Base-by-base conservation (phyloP, 2,113 vertebrate species). In the Collichthys lucidus region DNA sequence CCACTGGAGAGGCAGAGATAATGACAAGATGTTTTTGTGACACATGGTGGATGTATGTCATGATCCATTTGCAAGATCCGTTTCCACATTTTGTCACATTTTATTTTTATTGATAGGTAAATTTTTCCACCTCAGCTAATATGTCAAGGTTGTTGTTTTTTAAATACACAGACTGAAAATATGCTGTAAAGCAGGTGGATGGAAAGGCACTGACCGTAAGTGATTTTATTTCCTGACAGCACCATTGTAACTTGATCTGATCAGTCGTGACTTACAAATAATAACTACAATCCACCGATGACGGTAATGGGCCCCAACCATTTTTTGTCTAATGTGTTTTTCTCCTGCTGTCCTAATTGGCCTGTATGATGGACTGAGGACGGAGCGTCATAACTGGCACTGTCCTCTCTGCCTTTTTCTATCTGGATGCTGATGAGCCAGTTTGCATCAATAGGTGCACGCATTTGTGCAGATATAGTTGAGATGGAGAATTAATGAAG, bases 161-260 rank as follows among this genome's bases (percentile, higher is more conserved):
- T 14, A 5, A 0, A 22, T 26, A 11, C 10, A 24, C 53, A 56
- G 42, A 42, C 7, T 22, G 6, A 40, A 68, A 53, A 69, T 22
- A 4, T 3, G 2, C 15, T 22, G 17, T 11, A 42, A 69, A 24
- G 12, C 4, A 57, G 24, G 12, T 26, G 26, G 57, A 22, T 35
- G n/a, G 47, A 42, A 14, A 63, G 0, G 3, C 29, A 42, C 8
- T 35, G 19, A 35, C 4, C 35, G 46, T 20, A 61, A 46, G 19
- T 52, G 29, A 10, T 56, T 22, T 56, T 15, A n/a, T 55, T 31
- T 17, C 31, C 50, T n/a, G 66, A 53, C 49, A 53, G 49, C 22
- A 61, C 15, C 55, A 26, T 22, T 46, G 47, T 50, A 79, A 46
- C 50, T 56, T 57, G 59, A 72, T 72, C 67, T 16, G 77, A 53